Evolutionary conservation across 2,113 vertebrate species (phyloP).

Genomic region (Myanophis thanlyinensis): DNA sequence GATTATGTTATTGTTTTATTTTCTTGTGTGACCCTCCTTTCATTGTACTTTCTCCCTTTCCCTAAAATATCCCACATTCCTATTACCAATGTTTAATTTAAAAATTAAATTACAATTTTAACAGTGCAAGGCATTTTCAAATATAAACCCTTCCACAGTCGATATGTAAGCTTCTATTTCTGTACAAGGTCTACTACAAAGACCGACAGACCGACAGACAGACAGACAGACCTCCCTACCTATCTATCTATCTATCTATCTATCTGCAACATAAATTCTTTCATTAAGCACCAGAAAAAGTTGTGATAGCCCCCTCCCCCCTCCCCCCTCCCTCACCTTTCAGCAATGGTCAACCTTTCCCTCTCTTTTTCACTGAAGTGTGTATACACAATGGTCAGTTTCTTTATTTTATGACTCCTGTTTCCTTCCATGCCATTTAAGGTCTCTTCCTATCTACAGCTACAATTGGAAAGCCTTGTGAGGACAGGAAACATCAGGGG

Average conservation of each 20-base stretch:
- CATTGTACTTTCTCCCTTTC: not conserved
- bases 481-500: not conserved
- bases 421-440: slow-evolving; percentile 4
- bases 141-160: not conserved
- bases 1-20: too few species aligned
- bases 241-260: too few species aligned
- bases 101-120: not conserved
- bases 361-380: not conserved
- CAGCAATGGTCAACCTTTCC: not conserved
- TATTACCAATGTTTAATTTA: not conserved
- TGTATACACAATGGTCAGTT: not conserved
- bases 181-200: not conserved
- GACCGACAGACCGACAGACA: too few species aligned
- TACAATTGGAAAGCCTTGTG: not conserved
- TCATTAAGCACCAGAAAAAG: not conserved
- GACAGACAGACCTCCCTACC: too few species aligned
- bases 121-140: not conserved
- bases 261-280: not conserved
- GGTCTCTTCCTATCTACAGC: not conserved
- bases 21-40: not conserved
- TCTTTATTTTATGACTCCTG: not conserved
- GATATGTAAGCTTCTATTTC: not conserved
- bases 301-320: not conserved
- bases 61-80: not conserved
- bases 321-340: not conserved